Evolutionary conservation across 2,113 vertebrate species (phyloP), one percentile per base, ranked within the genome.

Genomic region (Centropristis striata): DNA sequence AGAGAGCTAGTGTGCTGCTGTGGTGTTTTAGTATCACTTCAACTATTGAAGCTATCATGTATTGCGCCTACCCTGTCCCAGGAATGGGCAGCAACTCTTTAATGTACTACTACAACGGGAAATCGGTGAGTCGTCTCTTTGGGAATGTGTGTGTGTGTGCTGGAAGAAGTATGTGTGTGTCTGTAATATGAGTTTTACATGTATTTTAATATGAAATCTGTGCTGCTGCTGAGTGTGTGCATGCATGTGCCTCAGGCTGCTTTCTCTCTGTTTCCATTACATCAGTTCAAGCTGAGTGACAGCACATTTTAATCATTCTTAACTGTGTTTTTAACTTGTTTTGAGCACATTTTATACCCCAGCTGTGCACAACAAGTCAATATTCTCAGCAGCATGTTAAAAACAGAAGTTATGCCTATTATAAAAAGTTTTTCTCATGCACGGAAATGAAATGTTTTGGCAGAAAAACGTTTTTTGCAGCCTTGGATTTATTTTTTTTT

Each of bases 81-180:
- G 97, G 98, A 94, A 96, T 97, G 97, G 97, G 96, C 92, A 96
- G 95, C 95, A 98, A 95, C 96, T 97, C 97, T 89, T 95, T 98
- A 94, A 97, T 99, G 98, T 99, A 98, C 95, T 98, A 98, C 95
- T 99, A 97, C 96, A 99, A 97, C 92, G 97, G 98, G 60, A 99
- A 99, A 95, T 98, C 97, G 96, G 98, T 99, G 95, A 98, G 97
- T 95, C 89, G 53, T 81, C 74, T 88, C 78, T 92, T 83, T 87
- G 82, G 80, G 71, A 94, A 94, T 95, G 91, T 92, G 78, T 92
- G 32, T 71, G 32, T 71, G 58, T 84, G 71, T 85, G 15, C 71
- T 53, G 66, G 32, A 32, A 32, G 6, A 32, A 32, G 41, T 42
- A 12, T 42, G 41, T 42, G 13, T 15, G 41, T 64, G 51, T 47